Conservation (phyloP, 53 echinoderm and acorn worm species). For the Paracentrotus lividus region DNA sequence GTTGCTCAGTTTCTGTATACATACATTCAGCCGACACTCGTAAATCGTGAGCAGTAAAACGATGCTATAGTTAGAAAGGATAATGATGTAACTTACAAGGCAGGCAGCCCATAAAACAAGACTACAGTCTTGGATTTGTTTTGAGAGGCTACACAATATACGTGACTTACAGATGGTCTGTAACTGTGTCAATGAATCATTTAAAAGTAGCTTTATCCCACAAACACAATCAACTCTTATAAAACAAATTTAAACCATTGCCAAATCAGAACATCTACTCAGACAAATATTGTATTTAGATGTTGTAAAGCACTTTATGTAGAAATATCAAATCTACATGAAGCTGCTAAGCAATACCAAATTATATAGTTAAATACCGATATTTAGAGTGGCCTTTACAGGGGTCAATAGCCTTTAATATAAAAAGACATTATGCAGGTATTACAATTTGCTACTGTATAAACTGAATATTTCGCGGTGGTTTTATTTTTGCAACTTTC, state of each 20-base stretch:
- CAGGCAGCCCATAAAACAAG: constrained; percentile 37
- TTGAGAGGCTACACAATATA: not conserved
- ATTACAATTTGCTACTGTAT: not conserved
- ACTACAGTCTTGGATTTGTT: constrained; percentile 11
- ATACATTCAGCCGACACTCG: not conserved
- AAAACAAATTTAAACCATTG: not conserved
- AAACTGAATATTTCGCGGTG: too few species aligned
- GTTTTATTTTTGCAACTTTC: too few species aligned
- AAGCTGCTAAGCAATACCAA: not conserved
- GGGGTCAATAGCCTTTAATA: not conserved
- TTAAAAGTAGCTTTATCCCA: not conserved
- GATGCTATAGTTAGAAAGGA: not conserved
- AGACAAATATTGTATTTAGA: not conserved
- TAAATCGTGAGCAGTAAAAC: constrained; percentile 9
- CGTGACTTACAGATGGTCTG: not conserved
- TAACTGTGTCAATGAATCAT: not conserved
- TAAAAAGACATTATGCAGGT: not conserved
- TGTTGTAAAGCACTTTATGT: not conserved
- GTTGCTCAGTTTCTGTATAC: constrained; percentile 8
- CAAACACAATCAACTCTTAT: not conserved
- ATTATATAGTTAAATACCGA: not conserved
- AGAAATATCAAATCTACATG: not conserved
- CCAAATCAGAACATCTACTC: not conserved
- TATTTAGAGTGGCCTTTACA: not conserved
- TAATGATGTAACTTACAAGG: constrained; percentile 19